Base-by-base conservation (phyloP, 2,888 invertebrate species). In the Drosophila hamatofila region DNA sequence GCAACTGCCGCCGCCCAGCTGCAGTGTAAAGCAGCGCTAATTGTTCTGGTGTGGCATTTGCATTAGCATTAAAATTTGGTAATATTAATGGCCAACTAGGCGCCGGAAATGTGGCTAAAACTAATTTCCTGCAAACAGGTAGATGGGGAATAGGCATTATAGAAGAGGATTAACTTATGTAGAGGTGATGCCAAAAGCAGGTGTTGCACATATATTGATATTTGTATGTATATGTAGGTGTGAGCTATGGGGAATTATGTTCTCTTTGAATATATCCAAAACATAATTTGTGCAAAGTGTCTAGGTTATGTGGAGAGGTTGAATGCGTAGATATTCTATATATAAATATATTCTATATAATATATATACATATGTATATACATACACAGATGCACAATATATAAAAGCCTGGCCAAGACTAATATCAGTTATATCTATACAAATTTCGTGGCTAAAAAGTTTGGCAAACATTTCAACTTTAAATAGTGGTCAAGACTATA, bases 41-140 rank as follows among this genome's bases (percentile, higher is more conserved):
- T 83, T 87, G 87, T 61, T 16, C 54, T 67, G 51, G 49, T 64
- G 56, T 46, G 57, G 75, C 55, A 71, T 73, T 87, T 76, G 80
- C 85, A 87, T 84, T 80, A 80, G 76, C 85, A 87, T 84, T 82
- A 80, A 82, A 80, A 78, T 84, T 84, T 72, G 62, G 75, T 75
- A 80, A 80, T 78, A 84, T 83, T 83, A 81, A 83, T 83, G 74
- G 41, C 57, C 60, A 57, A 64, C 59, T 57, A 46, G 67, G 35
- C 60, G 49, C 39, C 41, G 62, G 42, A 68, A 57, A 60, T 79
- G 79, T 67, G 79, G 85, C 83, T 65, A 85, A 85, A 88, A 81
- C 88, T 49, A 49, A 49, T 49, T 49, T 49, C 49, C 49, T 49
- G 30, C 12, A 18, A 18, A 30, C 30, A 14, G 12, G 3, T 14